Evolutionary conservation across 2,797 vertebrate species (phyloP), one percentile per base, ranked within the genome.

Genomic region (Lithobates pipiens): DNA sequence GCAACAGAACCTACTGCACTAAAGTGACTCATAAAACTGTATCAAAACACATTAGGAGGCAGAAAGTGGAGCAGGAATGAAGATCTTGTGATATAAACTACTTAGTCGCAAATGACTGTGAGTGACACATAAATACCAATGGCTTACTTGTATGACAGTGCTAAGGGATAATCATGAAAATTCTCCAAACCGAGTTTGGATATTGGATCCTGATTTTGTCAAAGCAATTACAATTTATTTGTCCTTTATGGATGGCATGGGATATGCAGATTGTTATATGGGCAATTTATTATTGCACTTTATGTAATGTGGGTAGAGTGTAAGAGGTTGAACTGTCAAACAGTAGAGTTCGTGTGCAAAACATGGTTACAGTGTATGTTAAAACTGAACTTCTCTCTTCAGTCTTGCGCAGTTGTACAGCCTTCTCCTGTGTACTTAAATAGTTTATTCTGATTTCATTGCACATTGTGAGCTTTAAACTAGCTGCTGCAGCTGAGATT

Each of bases 21-120:
- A 81, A 82, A 70, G 74, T 61, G 80, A 36, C 68, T 78, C 68
- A 83, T 86, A 86, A 86, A 86, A 72, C 50, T 54, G 42, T 86
- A 77, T 77, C 73, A 82, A 79, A 86, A 82, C 65, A 81, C 67
- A 72, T 77, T 69, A 63, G 73, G 65, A 76, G 67, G 54, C 74
- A n/a, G 39, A 86, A 72, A 72, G 32, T 81, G 29, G 21, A 85
- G 84, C 69, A 74, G 46, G 50, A 74, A 44, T 67, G 29, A 72
- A 73, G 54, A 79, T 79, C 34, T 42, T 44, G 29, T 72, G 63
- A 44, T 70, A 70, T 77, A 74, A 85, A 80, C 63, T 68, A 80
- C 71, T 80, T 75, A 85, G 80, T 61, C 5, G 80, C n/a, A 74
- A 82, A 65, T 82, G 80, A 82, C 25, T 61, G 34, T 74, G 76